Evolutionary conservation across 2,888 invertebrate species (phyloP).

Genomic region (Drosophila neotestacea): DNA sequence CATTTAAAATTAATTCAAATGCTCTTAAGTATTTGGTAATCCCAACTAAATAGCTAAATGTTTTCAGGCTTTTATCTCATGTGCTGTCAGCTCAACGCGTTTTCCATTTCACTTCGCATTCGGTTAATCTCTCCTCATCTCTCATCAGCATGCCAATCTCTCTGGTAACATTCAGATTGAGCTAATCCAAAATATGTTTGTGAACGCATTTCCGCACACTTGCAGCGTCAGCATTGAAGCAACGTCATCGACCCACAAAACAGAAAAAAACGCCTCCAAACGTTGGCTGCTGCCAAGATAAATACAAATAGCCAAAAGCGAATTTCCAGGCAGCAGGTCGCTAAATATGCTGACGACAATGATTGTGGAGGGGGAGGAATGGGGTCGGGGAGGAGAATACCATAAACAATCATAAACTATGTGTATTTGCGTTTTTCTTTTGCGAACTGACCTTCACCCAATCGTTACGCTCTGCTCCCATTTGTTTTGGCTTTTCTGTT

Average conservation of each 20-base stretch:
- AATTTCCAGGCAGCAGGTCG: conserved; percentile 62
- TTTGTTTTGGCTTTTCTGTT: conserved; percentile 38
- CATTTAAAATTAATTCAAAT: not conserved
- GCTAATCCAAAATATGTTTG: conserved; percentile 44
- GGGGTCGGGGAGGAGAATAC: not conserved
- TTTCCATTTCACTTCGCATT: conserved; percentile 11
- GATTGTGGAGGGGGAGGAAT: conserved; percentile 10
- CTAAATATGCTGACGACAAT: conserved; percentile 54
- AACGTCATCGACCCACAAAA: conserved; percentile 56
- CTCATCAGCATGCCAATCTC: conserved; percentile 34
- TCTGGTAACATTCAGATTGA: conserved; percentile 20
- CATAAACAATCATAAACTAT: conserved; percentile 41
- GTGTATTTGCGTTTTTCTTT: conserved; percentile 21
- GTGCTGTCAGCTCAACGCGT: conserved; percentile 22
- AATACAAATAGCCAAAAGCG: conserved; percentile 41
- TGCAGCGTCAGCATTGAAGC: conserved; percentile 62
- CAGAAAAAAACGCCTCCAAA: conserved; percentile 32
- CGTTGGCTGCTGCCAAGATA: conserved; percentile 56
- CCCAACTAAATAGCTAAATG: conserved; percentile 1
- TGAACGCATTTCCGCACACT: conserved; percentile 70
- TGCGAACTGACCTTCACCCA: conserved; percentile 71
- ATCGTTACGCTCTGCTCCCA: conserved; percentile 45
- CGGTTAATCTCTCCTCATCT: conserved; percentile 27
- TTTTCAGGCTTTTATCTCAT: conserved; percentile 12
- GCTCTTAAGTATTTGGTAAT: conserved; percentile 15